phyloP scores from a whole-genome alignment of 2,113 vertebrate genomes.

The Ochotona curzoniae region DNA sequence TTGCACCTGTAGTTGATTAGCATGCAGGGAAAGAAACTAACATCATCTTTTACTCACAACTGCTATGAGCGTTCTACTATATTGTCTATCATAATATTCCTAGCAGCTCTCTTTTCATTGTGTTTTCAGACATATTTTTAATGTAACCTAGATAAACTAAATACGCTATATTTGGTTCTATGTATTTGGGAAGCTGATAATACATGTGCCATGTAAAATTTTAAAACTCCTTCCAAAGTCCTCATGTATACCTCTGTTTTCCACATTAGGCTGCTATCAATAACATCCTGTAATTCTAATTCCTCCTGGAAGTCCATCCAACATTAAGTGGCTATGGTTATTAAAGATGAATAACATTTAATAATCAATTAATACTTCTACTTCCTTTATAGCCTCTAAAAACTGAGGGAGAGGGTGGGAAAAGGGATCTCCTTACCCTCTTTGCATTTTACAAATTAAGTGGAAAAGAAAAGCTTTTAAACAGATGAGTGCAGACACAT shows the following conservation, averaged over 20 bases:
- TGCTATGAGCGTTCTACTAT: neutral
- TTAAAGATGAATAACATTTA: neutral
- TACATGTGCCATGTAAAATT: neutral
- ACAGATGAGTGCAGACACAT: neutral
- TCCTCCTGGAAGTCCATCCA: neutral
- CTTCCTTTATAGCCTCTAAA: neutral
- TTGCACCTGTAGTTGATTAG: neutral
- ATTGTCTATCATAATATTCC: neutral
- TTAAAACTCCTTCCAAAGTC: neutral
- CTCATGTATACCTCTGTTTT: neutral
- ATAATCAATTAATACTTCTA: neutral
- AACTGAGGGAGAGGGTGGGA: fast-evolving
- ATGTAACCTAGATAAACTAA: neutral
- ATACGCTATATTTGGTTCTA: neutral
- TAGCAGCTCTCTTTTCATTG: neutral
- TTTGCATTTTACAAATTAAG: neutral
- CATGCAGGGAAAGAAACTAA: neutral
- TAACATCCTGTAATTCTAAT: neutral
- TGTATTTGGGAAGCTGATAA: neutral
- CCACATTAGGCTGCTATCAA: neutral
- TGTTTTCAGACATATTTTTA: neutral
- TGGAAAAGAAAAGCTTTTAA: neutral
- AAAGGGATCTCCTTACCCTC: neutral
- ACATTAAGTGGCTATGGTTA: neutral
- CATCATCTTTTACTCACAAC: neutral